A percentile compares a stretch with the other conserved stretches of the same genome.
Evolutionary conservation across 2,113 vertebrate species (phyloP).

Genomic region (Crotalus helleri): DNA sequence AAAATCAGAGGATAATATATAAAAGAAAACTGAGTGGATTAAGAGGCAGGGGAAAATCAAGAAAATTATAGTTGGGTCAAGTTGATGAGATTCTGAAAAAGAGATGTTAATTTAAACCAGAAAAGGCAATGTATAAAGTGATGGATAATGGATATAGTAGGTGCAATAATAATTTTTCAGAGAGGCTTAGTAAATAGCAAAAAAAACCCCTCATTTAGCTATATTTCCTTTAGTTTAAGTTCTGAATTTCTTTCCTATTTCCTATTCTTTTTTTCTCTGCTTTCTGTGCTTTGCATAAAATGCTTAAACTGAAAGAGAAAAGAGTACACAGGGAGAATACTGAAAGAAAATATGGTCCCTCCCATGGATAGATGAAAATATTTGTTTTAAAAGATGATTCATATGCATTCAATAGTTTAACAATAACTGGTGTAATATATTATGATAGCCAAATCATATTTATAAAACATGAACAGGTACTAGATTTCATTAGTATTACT

Average conservation of each 20-base stretch:
- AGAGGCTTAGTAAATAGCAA: background rate
- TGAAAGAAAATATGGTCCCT: background rate
- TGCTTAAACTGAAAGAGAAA: background rate
- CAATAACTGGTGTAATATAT: slow-evolving; percentile 66
- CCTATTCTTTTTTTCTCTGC: background rate
- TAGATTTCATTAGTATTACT: slow-evolving; percentile 71
- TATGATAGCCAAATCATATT: slow-evolving; percentile 68
- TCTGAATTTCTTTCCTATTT: background rate
- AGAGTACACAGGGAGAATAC: background rate
- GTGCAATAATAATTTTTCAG: background rate
- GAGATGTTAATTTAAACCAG: background rate
- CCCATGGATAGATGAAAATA: slow-evolving; percentile 22
- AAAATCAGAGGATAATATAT: background rate
- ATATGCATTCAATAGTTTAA: slow-evolving; percentile 42
- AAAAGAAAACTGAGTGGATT: background rate
- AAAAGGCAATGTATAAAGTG: background rate
- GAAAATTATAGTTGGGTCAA: background rate
- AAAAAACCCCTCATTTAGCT: background rate
- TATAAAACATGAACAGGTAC: slow-evolving; percentile 28
- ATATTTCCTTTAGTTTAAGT: background rate
- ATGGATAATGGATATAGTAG: background rate
- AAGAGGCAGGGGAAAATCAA: background rate
- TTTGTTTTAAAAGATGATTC: slow-evolving; percentile 52
- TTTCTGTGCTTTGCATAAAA: background rate
- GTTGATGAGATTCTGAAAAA: background rate